Percentiles rank a stretch among this genome's conserved stretches.
Conservation (phyloP, 2,797 vertebrate species). For the Dryobates pubescens region DNA sequence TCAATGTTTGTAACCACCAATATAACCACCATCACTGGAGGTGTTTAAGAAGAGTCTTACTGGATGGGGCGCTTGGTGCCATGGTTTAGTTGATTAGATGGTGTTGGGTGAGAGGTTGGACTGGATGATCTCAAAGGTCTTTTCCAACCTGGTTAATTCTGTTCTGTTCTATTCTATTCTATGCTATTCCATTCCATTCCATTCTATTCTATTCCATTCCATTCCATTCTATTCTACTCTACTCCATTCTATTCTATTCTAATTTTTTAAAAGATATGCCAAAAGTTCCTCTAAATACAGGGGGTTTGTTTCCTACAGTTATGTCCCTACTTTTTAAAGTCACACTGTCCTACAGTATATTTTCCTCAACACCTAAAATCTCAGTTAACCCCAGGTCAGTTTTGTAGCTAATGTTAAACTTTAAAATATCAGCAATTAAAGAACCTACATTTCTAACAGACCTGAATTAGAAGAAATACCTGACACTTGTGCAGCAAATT, state of each 20-base stretch:
- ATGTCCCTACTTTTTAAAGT: neutral
- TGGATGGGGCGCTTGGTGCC: too few species aligned
- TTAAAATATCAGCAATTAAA: neutral
- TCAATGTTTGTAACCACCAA: neutral
- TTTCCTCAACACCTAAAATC: neutral
- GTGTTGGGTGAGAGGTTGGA: too few species aligned
- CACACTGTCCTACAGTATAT: neutral
- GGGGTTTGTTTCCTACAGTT: neutral
- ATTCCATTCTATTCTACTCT: too few species aligned
- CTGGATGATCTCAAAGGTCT: too few species aligned
- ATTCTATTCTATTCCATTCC: too few species aligned
- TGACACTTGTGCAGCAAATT: neutral
- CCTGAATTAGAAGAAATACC: fast-evolving
- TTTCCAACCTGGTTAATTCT: too few species aligned
- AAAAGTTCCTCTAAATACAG: neutral
- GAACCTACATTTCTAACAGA: neutral
- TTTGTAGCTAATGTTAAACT: neutral
- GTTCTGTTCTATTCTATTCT: too few species aligned
- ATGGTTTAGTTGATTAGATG: too few species aligned
- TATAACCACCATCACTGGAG: too few species aligned
- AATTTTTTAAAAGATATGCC: neutral
- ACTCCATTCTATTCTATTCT: too few species aligned
- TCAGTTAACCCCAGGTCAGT: neutral
- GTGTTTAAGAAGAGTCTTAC: too few species aligned
- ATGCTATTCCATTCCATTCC: too few species aligned